Evolutionary conservation across 2,888 invertebrate species (phyloP).

Genomic region (Exocentrus adspersus): DNA sequence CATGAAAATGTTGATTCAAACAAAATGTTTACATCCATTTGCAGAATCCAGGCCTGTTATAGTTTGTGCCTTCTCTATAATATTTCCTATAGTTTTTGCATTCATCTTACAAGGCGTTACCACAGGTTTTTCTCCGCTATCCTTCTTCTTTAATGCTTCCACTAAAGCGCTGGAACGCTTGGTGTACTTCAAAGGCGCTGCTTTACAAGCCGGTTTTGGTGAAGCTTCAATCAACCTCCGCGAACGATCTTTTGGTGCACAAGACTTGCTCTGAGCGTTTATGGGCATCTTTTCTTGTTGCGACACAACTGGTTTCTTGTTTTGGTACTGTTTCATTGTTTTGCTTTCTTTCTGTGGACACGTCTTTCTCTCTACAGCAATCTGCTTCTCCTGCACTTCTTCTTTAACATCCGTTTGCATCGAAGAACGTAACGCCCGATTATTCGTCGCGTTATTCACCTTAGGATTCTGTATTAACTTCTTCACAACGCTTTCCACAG

Average conservation of each 20-base stretch:
- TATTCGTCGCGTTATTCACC: background rate
- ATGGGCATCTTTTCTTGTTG: background rate
- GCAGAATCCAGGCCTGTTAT: too few species aligned
- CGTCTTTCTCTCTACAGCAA: background rate
- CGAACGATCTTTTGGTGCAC: background rate
- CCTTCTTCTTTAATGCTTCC: background rate
- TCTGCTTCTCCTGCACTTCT: background rate
- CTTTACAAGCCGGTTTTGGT: background rate
- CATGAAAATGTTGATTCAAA: too few species aligned
- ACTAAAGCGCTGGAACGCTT: background rate
- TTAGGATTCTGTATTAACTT: background rate
- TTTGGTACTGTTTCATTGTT: background rate
- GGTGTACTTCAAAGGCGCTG: background rate
- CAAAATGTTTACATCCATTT: too few species aligned
- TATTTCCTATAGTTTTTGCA: background rate
- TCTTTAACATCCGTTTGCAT: background rate
- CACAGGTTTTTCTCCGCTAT: background rate
- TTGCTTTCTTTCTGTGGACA: background rate
- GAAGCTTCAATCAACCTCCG: background rate
- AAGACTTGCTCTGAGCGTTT: background rate
- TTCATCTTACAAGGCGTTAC: background rate
- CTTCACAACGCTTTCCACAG: constrained; percentile 17
- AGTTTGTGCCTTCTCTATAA: too few species aligned
- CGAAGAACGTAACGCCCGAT: background rate
- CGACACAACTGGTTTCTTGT: background rate